phyloP scores from a whole-genome alignment of 2,113 vertebrate genomes.

The Pao palembangensis region DNA sequence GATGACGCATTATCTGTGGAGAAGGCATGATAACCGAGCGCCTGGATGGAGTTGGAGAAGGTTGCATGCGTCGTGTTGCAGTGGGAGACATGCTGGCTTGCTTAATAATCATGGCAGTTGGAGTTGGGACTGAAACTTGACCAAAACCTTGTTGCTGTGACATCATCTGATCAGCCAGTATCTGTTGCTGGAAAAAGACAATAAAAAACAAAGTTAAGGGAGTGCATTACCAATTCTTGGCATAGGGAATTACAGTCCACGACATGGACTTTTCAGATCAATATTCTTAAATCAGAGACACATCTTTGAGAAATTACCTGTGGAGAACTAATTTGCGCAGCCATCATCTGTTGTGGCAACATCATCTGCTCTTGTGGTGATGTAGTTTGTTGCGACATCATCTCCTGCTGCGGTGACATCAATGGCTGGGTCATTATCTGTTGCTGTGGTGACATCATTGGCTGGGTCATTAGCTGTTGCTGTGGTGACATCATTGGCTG shows the following conservation, averaged over 20 bases:
- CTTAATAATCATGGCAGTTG: slow-evolving; percentile 74
- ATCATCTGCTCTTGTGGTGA: too few relatives aligned
- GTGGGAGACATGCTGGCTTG: slow-evolving; percentile 62
- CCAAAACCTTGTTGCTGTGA: slow-evolving; percentile 51
- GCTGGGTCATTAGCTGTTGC: slow-evolving; percentile 22
- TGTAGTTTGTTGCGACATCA: too few relatives aligned
- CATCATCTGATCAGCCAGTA: slow-evolving; percentile 56
- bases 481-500: slow-evolving; percentile 29
- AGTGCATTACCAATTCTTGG: neutral
- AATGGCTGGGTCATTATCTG: neutral
- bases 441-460: slow-evolving; percentile 21
- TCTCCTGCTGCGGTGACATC: slow-evolving; percentile 3
- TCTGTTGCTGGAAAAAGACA: slow-evolving; percentile 31
- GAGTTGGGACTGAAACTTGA: slow-evolving; percentile 59
- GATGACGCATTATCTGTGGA: slow-evolving; percentile 54
- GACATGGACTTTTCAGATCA: neutral
- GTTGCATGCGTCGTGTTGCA: slow-evolving; percentile 34
- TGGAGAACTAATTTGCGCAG: neutral
- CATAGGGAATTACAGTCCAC: too few relatives aligned
- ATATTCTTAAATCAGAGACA: neutral
- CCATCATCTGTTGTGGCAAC: too few relatives aligned
- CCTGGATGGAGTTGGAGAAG: slow-evolving; percentile 62
- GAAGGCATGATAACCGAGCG: slow-evolving; percentile 62
- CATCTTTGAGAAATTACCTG: slow-evolving; percentile 44
- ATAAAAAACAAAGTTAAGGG: neutral